phyloP scores from a whole-genome alignment of 2,888 invertebrate genomes.

The Cryptocephalus primarius region DNA sequence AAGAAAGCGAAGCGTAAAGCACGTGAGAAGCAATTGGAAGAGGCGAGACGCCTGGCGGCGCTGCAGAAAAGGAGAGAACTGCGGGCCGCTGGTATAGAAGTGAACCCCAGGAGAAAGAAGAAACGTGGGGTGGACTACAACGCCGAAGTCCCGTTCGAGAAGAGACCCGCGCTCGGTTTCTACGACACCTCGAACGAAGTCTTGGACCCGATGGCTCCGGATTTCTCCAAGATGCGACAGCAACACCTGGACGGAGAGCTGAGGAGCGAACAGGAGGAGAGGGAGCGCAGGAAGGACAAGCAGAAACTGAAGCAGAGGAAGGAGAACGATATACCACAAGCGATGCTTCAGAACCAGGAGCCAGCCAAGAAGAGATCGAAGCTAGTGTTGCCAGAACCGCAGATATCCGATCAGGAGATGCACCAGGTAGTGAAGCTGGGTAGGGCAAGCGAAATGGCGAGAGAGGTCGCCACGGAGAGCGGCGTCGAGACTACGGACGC shows the following conservation, averaged over 20 bases:
- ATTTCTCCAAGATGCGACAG: conserved; percentile 81
- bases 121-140: conserved; percentile 95
- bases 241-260: conserved; percentile 90
- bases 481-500: conserved; percentile 73
- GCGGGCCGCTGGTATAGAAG: conserved; percentile 88
- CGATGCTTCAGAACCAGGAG: conserved; percentile 78
- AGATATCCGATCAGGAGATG: conserved; percentile 87
- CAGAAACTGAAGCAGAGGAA: conserved; percentile 90
- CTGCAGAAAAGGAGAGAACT: conserved; percentile 96
- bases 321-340: conserved; percentile 89
- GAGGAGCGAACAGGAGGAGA: conserved; percentile 83
- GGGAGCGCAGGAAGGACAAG: conserved; percentile 90
- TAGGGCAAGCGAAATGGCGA: conserved; percentile 78
- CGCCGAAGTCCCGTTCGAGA: conserved; percentile 95
- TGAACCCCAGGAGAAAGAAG: conserved; percentile 49
- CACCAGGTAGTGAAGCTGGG: conserved; percentile 91
- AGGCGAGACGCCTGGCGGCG: conserved; percentile 91
- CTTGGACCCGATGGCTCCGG: conserved; percentile 79
- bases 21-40: conserved; percentile 95
- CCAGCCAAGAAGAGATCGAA: conserved; percentile 90
- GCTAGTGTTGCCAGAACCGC: conserved; percentile 90
- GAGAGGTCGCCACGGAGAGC: conserved; percentile 73
- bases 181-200: conserved; percentile 88
- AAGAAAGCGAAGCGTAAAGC: conserved; percentile 90
- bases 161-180: conserved; percentile 84